Evolutionary conservation across 1,140 invertebrate genomes (phyloP).

Genomic region (Subanguina moxae): DNA sequence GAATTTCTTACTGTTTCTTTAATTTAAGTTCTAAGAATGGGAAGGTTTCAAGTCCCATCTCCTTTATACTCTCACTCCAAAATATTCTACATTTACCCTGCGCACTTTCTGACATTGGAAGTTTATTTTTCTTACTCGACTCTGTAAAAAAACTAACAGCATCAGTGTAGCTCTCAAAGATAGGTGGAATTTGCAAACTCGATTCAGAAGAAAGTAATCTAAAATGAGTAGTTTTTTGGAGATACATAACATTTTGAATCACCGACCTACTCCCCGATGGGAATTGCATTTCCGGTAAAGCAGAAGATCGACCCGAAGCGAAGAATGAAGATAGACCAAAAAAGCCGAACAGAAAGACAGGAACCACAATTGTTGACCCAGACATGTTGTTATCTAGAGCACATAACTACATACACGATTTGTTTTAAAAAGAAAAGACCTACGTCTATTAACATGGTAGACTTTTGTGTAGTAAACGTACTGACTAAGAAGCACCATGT

Average conservation of each 20-base stretch:
- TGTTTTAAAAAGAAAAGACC: too few species aligned
- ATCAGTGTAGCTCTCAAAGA: constrained; percentile 48
- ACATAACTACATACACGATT: neutral
- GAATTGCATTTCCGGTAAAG: neutral
- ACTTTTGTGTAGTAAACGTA: constrained; percentile 53
- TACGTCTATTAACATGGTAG: constrained; percentile 39
- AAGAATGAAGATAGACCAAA: constrained; percentile 35
- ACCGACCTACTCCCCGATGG: neutral
- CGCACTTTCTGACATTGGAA: too few species aligned
- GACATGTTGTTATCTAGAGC: constrained; percentile 14
- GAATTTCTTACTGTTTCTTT: too few species aligned
- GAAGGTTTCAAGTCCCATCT: too few species aligned
- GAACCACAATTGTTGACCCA: constrained; percentile 29
- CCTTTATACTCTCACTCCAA: too few species aligned
- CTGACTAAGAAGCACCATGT: constrained; percentile 51
- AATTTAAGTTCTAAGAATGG: too few species aligned
- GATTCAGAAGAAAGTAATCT: constrained; percentile 2
- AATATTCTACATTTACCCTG: too few species aligned
- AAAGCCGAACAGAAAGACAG: constrained; percentile 45
- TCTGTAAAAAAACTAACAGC: constrained; percentile 25
- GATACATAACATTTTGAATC: neutral
- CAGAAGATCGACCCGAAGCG: neutral
- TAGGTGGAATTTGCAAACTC: constrained; percentile 17
- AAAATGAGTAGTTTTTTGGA: neutral
- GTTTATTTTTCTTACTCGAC: too few species aligned